Evolutionary conservation across 2,113 vertebrate species (phyloP), one percentile per base, ranked within the genome.

Genomic region (Oncorhynchus keta): DNA sequence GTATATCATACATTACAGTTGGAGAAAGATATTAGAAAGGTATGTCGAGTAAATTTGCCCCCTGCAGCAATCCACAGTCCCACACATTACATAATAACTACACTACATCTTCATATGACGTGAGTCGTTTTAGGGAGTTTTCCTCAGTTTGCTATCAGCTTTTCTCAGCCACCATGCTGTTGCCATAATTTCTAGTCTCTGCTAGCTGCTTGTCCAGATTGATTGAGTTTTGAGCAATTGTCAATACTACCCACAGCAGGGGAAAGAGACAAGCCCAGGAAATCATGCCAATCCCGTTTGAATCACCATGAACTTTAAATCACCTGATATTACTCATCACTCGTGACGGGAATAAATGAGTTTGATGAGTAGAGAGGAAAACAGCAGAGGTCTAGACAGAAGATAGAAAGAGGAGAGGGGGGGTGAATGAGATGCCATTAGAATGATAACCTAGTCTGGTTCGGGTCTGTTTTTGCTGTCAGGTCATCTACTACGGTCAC

Each of bases 251-350:
- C 87, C 73, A 68, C 74, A 81, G 87, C 72, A 0, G 70, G 66
- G 70, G 30, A 64, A 77, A 76, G 48, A 78, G 76, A 87, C 79
- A 83, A 77, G 81, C 76, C 80, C 76, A 76, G 70, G 79, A 48
- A 70, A 83, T 80, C 49, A 51, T 51, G 49, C 14, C 49, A 55
- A 55, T 55, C 14, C 83, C 81, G 76, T 85, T 79, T 76, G 79
- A 87, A 86, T 88, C 77, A 83, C 76, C 22, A 51, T 85, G 89
- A 92, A 89, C 90, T 91, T 91, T 80, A 88, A 77, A 80, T 88
- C 82, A 85, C 70, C 51, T 35, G 77, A 84, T 90, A 85, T 90
- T 87, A 82, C 84, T 88, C 85, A 79, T 74, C 70, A 80, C 77
- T 84, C 79, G 77, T 83, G 81, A 86, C 76, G 79, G 75, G 76